Conservation (phyloP, 1,140 invertebrate species). For the Drosophila prosaltans region DNA sequence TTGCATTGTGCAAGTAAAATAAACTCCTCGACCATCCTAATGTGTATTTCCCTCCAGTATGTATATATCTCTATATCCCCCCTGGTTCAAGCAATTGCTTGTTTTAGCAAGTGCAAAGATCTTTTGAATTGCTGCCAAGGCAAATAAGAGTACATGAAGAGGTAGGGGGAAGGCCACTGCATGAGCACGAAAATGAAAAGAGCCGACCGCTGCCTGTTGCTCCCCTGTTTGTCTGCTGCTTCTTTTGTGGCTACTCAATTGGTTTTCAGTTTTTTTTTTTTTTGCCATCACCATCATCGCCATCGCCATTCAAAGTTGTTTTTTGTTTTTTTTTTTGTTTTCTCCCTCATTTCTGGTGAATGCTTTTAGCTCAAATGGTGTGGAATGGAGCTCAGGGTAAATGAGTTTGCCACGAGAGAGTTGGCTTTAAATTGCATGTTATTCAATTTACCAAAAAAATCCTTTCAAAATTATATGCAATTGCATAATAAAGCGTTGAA, state of each 20-base stretch:
- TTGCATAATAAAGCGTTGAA: too few relatives aligned
- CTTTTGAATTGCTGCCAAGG: conserved; percentile 44
- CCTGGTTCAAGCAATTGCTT: neutral
- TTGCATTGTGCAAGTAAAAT: too few relatives aligned
- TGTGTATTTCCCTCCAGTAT: neutral
- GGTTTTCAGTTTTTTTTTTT: neutral
- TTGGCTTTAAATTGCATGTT: neutral
- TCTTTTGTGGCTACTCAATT: conserved; percentile 18
- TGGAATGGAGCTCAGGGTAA: conserved; percentile 6
- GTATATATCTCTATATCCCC: too few relatives aligned
- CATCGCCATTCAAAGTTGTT: neutral
- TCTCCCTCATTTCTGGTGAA: conserved; percentile 2
- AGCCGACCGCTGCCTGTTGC: conserved; percentile 13
- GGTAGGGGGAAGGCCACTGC: too few relatives aligned
- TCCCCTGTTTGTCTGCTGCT: conserved; percentile 3
- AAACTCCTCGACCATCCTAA: neutral
- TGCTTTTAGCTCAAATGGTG: conserved; percentile 19
- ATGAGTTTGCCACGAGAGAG: conserved; percentile 14
- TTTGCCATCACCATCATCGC: too few relatives aligned
- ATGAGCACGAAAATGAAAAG: conserved; percentile 4
- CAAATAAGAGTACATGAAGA: neutral
- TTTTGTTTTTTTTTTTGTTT: neutral
- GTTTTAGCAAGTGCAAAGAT: conserved; percentile 31
- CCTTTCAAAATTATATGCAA: neutral
- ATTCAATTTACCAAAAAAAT: conserved; percentile 5